Conservation (phyloP, 2,888 invertebrate genomes). For the Ectemnius continuus region DNA sequence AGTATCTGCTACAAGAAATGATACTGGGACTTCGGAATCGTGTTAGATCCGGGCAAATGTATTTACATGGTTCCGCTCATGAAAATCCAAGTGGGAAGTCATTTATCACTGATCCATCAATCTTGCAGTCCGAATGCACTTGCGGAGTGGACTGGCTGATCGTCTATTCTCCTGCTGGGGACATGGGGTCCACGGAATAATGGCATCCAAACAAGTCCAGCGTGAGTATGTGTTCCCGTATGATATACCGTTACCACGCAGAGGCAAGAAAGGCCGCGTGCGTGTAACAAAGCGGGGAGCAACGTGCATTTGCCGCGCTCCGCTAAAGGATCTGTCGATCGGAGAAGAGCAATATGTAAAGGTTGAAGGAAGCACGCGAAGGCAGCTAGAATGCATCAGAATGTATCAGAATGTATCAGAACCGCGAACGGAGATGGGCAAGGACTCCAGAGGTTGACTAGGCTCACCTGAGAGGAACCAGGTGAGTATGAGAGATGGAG, state of each 20-base stretch:
- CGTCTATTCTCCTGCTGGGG: neutral
- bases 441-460: constrained; percentile 49
- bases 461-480: constrained; percentile 32
- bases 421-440: constrained; percentile 19
- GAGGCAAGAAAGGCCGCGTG: neutral
- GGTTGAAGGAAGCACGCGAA: constrained; percentile 32
- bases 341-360: constrained; percentile 32
- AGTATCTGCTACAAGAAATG: too few species aligned
- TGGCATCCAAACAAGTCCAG: neutral
- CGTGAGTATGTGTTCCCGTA: neutral
- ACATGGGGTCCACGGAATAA: neutral
- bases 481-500: constrained; percentile 11
- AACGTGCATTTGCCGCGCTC: constrained; percentile 18
- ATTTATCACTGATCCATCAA: neutral
- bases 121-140: neutral
- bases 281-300: constrained; percentile 9
- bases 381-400: neutral
- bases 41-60: neutral
- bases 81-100: neutral
- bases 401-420: constrained; percentile 6
- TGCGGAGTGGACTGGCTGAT: neutral
- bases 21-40: too few species aligned
- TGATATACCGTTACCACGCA: neutral
- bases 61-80: neutral
- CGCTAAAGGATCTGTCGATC: constrained; percentile 28